These are phyloP conservation scores for Helarctos malayanus DNA, from an alignment of 2,797 vertebrate genomes.

Conservation along the genomic window DNA sequence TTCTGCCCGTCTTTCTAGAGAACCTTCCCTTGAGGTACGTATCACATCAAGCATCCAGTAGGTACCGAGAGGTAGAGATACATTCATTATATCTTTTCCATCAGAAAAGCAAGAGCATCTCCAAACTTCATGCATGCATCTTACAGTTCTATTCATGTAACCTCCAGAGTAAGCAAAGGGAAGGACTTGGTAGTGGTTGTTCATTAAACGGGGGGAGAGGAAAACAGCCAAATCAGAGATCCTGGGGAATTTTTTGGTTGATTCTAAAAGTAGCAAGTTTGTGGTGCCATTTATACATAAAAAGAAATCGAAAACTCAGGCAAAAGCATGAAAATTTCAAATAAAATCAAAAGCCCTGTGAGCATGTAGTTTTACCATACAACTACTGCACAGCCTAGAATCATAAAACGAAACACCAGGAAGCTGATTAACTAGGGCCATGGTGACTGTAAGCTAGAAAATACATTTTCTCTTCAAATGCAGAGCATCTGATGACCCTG, in stretches of 20 bases:
- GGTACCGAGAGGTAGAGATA: too few relatives aligned
- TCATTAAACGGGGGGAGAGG: neutral
- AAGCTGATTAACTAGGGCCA: slow-evolving; percentile 72
- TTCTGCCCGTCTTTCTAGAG: neutral
- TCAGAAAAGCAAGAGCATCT: slow-evolving; percentile 10
- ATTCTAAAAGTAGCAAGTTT: slow-evolving; percentile 62
- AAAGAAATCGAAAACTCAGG: slow-evolving; percentile 73
- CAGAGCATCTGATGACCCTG: slow-evolving; percentile 63
- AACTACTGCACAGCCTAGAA: slow-evolving; percentile 53
- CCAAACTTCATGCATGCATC: neutral
- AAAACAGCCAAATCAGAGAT: slow-evolving; percentile 25
- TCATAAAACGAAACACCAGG: slow-evolving; percentile 75
- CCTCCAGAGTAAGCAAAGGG: neutral
- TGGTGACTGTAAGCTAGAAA: slow-evolving; percentile 68
- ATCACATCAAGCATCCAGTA: neutral
- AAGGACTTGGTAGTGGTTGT: neutral
- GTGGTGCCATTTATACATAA: slow-evolving; percentile 71
- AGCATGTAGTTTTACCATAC: slow-evolving; percentile 45
- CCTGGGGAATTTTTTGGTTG: slow-evolving; percentile 50
- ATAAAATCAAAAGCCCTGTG: slow-evolving; percentile 73
- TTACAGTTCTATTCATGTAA: neutral
- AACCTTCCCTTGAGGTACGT: neutral
- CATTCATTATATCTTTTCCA: too few relatives aligned
- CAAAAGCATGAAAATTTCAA: slow-evolving; percentile 73
- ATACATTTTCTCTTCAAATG: slow-evolving; percentile 72